Base-by-base conservation (phyloP, 1,140 invertebrate genomes). In the Melanaphis sacchari region DNA sequence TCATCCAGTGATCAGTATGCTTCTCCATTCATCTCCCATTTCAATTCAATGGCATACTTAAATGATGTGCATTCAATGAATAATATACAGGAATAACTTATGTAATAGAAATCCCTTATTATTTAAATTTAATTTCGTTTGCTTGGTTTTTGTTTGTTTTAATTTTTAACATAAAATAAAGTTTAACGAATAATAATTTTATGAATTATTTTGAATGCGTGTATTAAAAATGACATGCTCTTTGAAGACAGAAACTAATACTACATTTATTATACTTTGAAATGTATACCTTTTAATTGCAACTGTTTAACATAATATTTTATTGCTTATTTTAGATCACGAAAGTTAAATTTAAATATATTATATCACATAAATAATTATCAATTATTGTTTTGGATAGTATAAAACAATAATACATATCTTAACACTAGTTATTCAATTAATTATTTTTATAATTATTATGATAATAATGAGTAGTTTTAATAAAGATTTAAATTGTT, bases 51-150 rank as follows among this genome's bases (percentile, higher is more conserved):
- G 84, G 18, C 40, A 87, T 43, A 87, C 24, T 87, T 31, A 87
- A 43, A 46, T n/a, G 15, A 87, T 87, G 18, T 87, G 40, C 84
- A 87, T 46, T 87, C 84, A 87, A 87, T 87, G 84, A 43, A 43
- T 87, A 26, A 87, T 87, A 43, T 87, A 43, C 41, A 87, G 11
- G 31, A 87, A 87, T 87, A 87, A 41, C 84, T 6, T n/a, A 43
- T 46, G 24, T 21, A 26, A 87, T 87, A 38, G 41, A 41, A 87
- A 87, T 87, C 26, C 41, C 41, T n/a, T 38, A 87, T 43, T 43
- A 87, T 87, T 26, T 31, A 84, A 40, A 38, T 26, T 40, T 31
- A 26, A 84, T 84, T 38, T 26, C 41, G 15, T 84, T 26, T 40
- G 38, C 38, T 41, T 76, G 24, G 36, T 41, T 41, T 41, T 38